Conservation (phyloP, 2,797 vertebrate genomes). For the Pampus argenteus region DNA sequence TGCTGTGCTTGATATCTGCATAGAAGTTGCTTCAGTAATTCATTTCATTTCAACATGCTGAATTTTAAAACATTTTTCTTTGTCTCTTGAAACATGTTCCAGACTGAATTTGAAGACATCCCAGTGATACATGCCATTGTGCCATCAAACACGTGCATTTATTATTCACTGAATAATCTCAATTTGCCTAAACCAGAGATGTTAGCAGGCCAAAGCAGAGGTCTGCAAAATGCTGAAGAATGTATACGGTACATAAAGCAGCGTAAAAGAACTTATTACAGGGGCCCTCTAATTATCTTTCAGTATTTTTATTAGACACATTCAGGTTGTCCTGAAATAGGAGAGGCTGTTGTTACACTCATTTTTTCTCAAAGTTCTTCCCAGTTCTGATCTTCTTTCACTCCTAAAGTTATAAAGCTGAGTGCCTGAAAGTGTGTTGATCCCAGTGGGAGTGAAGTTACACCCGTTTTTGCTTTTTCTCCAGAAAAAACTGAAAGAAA, state of each 20-base stretch:
- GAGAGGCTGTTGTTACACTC: neutral
- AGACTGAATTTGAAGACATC: neutral
- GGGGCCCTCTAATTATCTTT: neutral
- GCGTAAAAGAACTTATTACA: constrained; percentile 11
- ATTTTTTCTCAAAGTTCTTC: neutral
- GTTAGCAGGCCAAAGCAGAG: neutral
- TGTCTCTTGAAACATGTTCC: constrained; percentile 6
- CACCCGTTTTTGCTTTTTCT: constrained; percentile 80
- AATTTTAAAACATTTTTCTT: neutral
- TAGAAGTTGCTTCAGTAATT: constrained; percentile 24
- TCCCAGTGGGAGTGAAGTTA: constrained; percentile 24
- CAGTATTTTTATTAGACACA: neutral
- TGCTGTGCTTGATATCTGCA: constrained; percentile 12
- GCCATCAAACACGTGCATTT: constrained; percentile 4
- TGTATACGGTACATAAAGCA: constrained; percentile 12
- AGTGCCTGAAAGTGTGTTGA: neutral
- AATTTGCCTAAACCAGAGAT: neutral
- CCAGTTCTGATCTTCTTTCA: neutral
- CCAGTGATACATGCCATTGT: constrained; percentile 13
- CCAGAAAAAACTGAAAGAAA: constrained; percentile 88
- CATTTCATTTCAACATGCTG: constrained; percentile 13
- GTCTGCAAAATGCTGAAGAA: constrained; percentile 15
- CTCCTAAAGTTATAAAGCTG: neutral
- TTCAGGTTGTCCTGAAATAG: neutral
- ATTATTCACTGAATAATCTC: neutral